phyloP scores from a whole-genome alignment of 2,888 invertebrate species.

The Diplolepis rosae region DNA sequence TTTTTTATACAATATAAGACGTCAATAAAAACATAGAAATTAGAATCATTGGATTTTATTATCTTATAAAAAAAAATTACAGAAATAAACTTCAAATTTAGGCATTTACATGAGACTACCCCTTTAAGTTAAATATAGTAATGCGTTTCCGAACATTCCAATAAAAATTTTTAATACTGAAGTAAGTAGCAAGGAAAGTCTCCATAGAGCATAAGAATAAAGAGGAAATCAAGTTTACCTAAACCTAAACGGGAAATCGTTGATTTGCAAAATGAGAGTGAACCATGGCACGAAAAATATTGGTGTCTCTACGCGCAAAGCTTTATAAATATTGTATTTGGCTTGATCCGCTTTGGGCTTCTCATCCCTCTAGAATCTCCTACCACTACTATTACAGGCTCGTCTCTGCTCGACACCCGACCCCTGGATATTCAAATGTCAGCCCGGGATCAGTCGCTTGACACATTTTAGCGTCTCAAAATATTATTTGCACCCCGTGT shows the following conservation, averaged over 20 bases:
- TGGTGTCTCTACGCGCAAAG: conserved; percentile 36
- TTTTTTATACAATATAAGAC: too few relatives aligned
- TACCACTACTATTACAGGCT: conserved; percentile 17
- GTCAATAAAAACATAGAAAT: too few relatives aligned
- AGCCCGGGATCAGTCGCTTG: conserved; percentile 71
- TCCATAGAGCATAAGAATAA: neutral
- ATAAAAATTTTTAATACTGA: too few relatives aligned
- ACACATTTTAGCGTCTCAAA: conserved; percentile 72
- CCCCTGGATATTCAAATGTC: conserved; percentile 69
- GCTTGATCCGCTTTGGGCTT: conserved; percentile 33
- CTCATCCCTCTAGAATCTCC: conserved; percentile 24
- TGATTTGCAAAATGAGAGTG: neutral
- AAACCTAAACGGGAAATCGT: neutral
- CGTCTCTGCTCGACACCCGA: conserved; percentile 36
- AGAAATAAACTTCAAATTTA: too few relatives aligned
- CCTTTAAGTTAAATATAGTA: too few relatives aligned
- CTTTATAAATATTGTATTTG: conserved; percentile 63
- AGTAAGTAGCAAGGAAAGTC: too few relatives aligned
- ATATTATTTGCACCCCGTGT: conserved; percentile 69
- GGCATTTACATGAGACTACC: too few relatives aligned
- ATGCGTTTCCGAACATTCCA: too few relatives aligned
- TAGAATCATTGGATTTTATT: too few relatives aligned
- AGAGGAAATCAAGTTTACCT: neutral
- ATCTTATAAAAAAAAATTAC: too few relatives aligned
- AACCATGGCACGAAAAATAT: neutral